Base-by-base conservation (phyloP, 30 jellyfish, hydroid and myxozoan species). In the Cassiopea xamachana region DNA sequence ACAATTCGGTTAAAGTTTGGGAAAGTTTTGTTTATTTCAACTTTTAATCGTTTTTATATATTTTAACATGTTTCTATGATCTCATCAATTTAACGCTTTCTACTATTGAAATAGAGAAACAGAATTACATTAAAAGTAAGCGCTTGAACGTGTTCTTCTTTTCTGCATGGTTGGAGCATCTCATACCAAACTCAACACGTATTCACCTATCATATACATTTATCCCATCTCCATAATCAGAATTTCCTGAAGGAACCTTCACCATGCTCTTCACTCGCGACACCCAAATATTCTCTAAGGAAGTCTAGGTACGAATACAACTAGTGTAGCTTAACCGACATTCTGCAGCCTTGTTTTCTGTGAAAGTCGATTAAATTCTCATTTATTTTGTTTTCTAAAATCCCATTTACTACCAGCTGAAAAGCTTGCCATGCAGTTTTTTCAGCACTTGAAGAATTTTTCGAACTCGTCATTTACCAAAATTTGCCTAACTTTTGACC, bases 211-310 rank as follows among this genome's bases (percentile, higher is more conserved):
- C n/a, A n/a, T 43, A 75, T 75, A 75, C n/a, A 46, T 75, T 47
- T 72, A 75, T 75, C n/a, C 84, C 84, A 75, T 50, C 84, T 75
- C 84, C 69, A 75, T 75, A 43, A 19, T 50, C 6, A 12, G 84
- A n/a, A n/a, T 51, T 4, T 75, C 84, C 62, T 46, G 84, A 46
- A 4, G 84, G 16, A 75, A 17, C 69, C 69, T 75, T 75, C 84
- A 75, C 84, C 84, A 46, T 46, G 84, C 84, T 75, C 71, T 12
- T 13, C 84, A 75, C 62, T 75, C 69, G n/a, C n/a, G 84, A 2
- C 84, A 2, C 84, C 84, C 39, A 75, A 75, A 50, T 75, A 4
- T 75, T 75, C 84, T 75, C 76, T 67, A 3, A 67, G 15, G 76
- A 67, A 67, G 46, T 67, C 76, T 19, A 67, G 76, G 76, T n/a